Conservation (phyloP, 2,888 invertebrate species). For the Cinara cedri region DNA sequence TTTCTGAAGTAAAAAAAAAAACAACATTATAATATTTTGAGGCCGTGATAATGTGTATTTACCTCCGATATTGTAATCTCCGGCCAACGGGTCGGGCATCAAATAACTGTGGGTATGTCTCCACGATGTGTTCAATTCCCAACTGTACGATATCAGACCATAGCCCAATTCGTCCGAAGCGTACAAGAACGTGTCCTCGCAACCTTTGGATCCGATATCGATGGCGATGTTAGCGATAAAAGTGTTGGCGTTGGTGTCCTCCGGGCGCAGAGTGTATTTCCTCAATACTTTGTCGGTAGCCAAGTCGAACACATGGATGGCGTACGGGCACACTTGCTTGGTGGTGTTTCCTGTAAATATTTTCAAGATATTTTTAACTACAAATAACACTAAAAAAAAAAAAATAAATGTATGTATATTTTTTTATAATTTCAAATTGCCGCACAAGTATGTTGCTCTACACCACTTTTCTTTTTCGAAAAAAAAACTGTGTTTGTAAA, state of each 20-base stretch:
- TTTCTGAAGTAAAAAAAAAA: background rate
- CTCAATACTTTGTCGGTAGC: slow-evolving; percentile 76
- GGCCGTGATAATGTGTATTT: background rate
- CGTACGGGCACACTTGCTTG: slow-evolving; percentile 71
- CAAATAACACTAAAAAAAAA: no score
- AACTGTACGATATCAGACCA: slow-evolving; percentile 78
- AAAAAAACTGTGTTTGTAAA: no score
- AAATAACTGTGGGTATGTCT: slow-evolving; percentile 77
- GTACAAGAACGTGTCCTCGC: slow-evolving; percentile 78
- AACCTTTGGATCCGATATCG: slow-evolving; percentile 72
- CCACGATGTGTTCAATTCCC: slow-evolving; percentile 77
- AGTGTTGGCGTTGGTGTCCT: slow-evolving; percentile 74
- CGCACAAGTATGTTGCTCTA: no score
- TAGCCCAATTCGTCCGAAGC: slow-evolving; percentile 75
- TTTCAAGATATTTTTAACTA: no score
- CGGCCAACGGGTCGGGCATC: slow-evolving; percentile 75
- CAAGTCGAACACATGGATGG: slow-evolving; percentile 76
- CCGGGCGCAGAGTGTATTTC: slow-evolving; percentile 73
- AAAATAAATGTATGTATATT: no score
- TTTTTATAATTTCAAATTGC: no score
- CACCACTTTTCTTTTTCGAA: no score
- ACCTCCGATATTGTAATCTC: slow-evolving; percentile 75
- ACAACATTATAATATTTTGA: background rate
- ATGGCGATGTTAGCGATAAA: slow-evolving; percentile 84
- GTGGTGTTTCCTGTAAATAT: slow-evolving; percentile 61